phyloP scores from a whole-genome alignment of 1,140 invertebrate genomes.

The Luehdorfia chinensis region DNA sequence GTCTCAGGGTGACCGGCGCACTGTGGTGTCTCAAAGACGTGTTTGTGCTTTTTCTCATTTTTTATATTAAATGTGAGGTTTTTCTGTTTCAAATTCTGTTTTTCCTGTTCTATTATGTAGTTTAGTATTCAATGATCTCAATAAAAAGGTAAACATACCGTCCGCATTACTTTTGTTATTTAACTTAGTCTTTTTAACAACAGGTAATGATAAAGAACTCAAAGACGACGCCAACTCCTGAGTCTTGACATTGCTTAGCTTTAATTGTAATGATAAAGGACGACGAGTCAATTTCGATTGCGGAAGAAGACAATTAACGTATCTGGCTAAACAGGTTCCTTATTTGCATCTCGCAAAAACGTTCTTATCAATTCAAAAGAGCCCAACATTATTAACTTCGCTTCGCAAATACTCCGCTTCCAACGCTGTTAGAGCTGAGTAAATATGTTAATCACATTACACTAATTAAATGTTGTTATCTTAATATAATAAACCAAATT shows the following conservation, averaged over 20 bases:
- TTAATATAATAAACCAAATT: constrained; percentile 63
- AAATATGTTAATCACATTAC: constrained; percentile 52
- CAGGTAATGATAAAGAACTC: background rate
- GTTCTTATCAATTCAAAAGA: constrained; percentile 32
- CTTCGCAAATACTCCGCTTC: constrained; percentile 37
- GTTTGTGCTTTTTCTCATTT: too few species aligned
- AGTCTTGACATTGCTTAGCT: constrained; percentile 1
- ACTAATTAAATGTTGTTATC: constrained; percentile 64
- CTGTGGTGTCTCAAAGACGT: too few species aligned
- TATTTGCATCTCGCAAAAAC: constrained; percentile 42
- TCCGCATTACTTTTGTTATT: too few species aligned
- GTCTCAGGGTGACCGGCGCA: too few species aligned
- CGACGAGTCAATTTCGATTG: constrained; percentile 12
- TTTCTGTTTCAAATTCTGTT: too few species aligned
- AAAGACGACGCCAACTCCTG: background rate
- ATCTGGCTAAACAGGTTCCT: constrained; percentile 26
- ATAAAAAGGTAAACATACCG: too few species aligned
- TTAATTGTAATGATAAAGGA: background rate
- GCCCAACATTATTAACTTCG: constrained; percentile 21
- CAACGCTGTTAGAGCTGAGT: constrained; percentile 34
- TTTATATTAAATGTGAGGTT: too few species aligned
- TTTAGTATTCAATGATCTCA: too few species aligned
- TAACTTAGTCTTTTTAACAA: too few species aligned
- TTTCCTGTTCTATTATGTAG: too few species aligned
- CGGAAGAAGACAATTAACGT: constrained; percentile 37